These are phyloP conservation scores for Erythrocebus patas DNA, from an alignment of 2,113 vertebrate genomes.

Conservation along the genomic window DNA sequence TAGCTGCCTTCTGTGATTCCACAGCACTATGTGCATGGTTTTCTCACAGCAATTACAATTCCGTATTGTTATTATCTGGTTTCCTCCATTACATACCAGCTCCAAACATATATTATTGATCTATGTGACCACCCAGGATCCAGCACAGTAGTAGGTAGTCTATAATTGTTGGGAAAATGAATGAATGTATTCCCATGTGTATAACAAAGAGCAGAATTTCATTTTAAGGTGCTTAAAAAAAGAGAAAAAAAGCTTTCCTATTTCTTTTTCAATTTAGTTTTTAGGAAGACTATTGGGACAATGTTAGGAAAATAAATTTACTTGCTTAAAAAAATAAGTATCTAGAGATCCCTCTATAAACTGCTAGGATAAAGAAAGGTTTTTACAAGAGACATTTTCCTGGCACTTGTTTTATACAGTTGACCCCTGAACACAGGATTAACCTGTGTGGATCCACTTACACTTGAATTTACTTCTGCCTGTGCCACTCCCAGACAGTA, in stretches of 20 bases:
- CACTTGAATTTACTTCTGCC: not conserved
- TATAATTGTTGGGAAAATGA: not conserved
- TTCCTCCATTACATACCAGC: not conserved
- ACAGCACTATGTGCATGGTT: not conserved
- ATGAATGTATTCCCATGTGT: not conserved
- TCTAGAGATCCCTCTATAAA: not conserved
- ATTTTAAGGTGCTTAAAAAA: not conserved
- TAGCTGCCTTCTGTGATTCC: not conserved
- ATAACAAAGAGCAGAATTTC: conserved; percentile 1
- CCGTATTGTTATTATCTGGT: not conserved
- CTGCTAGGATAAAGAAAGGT: not conserved
- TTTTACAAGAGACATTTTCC: not conserved
- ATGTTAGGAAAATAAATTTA: conserved; percentile 35
- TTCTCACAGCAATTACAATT: not conserved
- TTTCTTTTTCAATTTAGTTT: conserved; percentile 12
- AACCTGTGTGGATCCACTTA: not conserved
- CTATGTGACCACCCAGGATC: not conserved
- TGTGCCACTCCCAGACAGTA: not conserved
- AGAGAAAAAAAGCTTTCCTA: not conserved
- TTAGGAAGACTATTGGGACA: not conserved
- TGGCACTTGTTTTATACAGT: not conserved
- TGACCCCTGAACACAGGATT: not conserved
- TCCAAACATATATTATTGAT: not conserved
- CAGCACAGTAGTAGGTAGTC: not conserved
- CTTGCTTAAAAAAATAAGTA: not conserved